These are phyloP conservation scores for Scaptomyza tumidula DNA, from an alignment of 2,888 invertebrate genomes.

Conservation along the genomic window DNA sequence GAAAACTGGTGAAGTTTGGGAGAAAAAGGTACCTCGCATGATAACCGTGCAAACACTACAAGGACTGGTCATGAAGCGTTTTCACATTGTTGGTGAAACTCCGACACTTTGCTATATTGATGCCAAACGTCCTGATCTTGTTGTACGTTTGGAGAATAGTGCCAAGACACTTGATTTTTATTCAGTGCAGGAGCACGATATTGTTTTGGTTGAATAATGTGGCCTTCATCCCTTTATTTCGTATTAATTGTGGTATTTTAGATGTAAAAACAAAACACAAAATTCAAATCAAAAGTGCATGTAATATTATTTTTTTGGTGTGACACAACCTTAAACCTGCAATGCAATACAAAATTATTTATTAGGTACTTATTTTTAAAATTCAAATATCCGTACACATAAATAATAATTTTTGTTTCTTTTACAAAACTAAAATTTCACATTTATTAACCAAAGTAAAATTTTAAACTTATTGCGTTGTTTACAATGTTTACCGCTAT, in stretches of 20 bases:
- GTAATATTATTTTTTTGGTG: constrained; percentile 20
- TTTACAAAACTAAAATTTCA: constrained; percentile 43
- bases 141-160: constrained; percentile 91
- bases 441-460: constrained; percentile 27
- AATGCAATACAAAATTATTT: constrained; percentile 55
- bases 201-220: constrained; percentile 87
- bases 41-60: constrained; percentile 93
- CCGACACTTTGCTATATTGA: constrained; percentile 85
- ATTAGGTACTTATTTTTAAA: constrained; percentile 52
- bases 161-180: constrained; percentile 93
- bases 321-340: constrained; percentile 20
- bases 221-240: constrained; percentile 13
- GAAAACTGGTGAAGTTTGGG: constrained; percentile 85
- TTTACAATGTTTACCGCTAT: neutral
- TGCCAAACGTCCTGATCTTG: constrained; percentile 87
- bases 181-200: constrained; percentile 93
- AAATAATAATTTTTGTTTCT: constrained; percentile 46
- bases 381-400: constrained; percentile 32
- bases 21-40: constrained; percentile 90
- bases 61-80: constrained; percentile 91
- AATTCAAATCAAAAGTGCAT: constrained; percentile 23
- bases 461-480: neutral
- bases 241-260: constrained; percentile 63
- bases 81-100: constrained; percentile 85
- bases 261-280: constrained; percentile 29